Base-by-base conservation (phyloP, 2,888 invertebrate genomes). In the Drosophila anomelani region DNA sequence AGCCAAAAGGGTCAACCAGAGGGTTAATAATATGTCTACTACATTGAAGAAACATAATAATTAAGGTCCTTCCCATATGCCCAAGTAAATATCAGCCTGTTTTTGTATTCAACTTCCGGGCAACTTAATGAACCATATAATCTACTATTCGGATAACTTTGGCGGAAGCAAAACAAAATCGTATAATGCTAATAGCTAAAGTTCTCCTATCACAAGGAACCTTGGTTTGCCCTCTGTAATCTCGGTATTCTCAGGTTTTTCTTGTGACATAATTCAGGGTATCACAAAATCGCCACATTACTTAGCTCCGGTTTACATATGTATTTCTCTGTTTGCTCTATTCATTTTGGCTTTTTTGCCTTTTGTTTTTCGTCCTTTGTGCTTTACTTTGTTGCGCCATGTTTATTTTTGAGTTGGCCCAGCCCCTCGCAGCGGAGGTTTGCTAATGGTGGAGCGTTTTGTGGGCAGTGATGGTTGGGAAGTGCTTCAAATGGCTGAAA, bases 361-460 rank as follows among this genome's bases (percentile, higher is more conserved):
- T 10, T 73, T 63, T 71, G 64, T 60, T 71, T 57, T 53, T 53
- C 38, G 41, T 51, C 55, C 32, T 56, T 76, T 76, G 61, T 77
- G 69, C 59, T 63, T 60, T 69, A 67, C 57, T 77, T 72, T 64
- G 73, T 77, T 72, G 57, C 51, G 61, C 53, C 54, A 54, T 71
- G 57, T 55, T 55, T 61, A 59, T 75, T 70, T 76, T 64, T 49
- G 47, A 57, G 63, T 62, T 62, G 57, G 62, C 57, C 69, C 64
- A 36, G 41, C 46, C 71, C 63, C 56, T 54, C 32, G 39, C 36
- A 20, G 38, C 20, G 39, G 34, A 55, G 56, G 17, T 41, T 68
- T 36, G 55, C 57, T 68, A 68, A 69, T 68, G 68, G 68, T 13
- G 70, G 20, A 56, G 51, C 58, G 41, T 64, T 64, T 64, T 64